phyloP scores from a whole-genome alignment of 1,140 invertebrate genomes.

The Anastatus disparis region DNA sequence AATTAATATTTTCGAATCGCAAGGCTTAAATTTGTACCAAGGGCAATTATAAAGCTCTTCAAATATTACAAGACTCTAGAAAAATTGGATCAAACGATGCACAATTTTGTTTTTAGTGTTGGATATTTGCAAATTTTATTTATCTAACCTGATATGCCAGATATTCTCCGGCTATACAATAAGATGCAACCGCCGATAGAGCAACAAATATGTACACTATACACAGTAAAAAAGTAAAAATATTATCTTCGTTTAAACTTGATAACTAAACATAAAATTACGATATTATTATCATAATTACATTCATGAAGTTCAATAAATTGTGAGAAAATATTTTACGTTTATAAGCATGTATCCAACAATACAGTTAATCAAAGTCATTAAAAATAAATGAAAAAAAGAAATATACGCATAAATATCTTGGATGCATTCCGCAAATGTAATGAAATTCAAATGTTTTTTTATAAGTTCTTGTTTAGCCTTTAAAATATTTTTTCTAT shows the following conservation, averaged over 20 bases:
- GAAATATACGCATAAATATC: conserved; percentile 8
- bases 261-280: background rate
- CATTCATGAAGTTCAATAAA: too few species aligned
- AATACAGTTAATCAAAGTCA: conserved; percentile 15
- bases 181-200: background rate
- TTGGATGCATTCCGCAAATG: background rate
- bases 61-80: background rate
- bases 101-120: background rate
- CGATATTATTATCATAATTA: background rate
- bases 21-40: conserved; percentile 21
- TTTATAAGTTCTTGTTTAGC: conserved; percentile 5
- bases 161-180: conserved; percentile 27
- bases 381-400: conserved; percentile 23
- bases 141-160: conserved; percentile 2
- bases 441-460: conserved; percentile 2
- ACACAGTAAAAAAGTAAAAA: background rate
- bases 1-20: conserved; percentile 5
- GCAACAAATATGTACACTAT: background rate
- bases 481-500: background rate
- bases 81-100: background rate
- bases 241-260: background rate
- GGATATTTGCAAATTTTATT: background rate
- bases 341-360: conserved; percentile 19
- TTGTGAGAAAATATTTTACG: background rate
- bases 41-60: background rate